Conservation (phyloP, 2,113 vertebrate species). For the Semicossyphus pulcher region DNA sequence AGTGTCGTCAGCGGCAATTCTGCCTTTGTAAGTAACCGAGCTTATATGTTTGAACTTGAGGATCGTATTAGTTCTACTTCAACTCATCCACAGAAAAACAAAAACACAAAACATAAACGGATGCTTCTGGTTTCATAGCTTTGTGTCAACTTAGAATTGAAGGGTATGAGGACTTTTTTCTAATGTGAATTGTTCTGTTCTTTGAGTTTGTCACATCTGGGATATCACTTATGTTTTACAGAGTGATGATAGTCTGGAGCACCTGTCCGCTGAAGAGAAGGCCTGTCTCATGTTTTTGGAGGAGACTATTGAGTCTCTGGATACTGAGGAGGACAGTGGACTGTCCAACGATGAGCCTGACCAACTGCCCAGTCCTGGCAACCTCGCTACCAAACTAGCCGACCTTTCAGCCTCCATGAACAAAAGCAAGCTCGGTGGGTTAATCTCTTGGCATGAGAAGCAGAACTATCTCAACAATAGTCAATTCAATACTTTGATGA, state of each 20-base stretch:
- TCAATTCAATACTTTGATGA: background rate
- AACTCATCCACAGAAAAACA: background rate
- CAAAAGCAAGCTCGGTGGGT: conserved; percentile 71
- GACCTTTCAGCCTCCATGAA: conserved; percentile 70
- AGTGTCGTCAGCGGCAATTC: conserved; percentile 87
- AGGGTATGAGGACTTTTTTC: no score
- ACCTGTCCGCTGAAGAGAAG: conserved; percentile 92
- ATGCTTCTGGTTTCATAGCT: background rate
- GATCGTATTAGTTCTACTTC: background rate
- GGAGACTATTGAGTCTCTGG: conserved; percentile 93
- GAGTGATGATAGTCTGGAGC: conserved; percentile 89
- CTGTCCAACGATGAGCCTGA: conserved; percentile 84
- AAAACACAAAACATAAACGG: background rate
- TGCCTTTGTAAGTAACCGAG: conserved; percentile 84
- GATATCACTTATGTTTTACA: conserved; percentile 70
- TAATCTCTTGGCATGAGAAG: conserved; percentile 11
- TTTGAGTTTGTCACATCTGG: no score
- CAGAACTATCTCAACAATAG: background rate
- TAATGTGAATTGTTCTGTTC: no score
- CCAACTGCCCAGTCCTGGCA: conserved; percentile 51
- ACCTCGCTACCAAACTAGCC: conserved; percentile 63
- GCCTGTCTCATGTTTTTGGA: conserved; percentile 95
- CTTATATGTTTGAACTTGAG: background rate
- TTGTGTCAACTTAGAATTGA: no score
- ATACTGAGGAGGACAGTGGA: conserved; percentile 88